Conservation (phyloP, 2,797 vertebrate species). For the Paratrypauchen microcephalus region DNA sequence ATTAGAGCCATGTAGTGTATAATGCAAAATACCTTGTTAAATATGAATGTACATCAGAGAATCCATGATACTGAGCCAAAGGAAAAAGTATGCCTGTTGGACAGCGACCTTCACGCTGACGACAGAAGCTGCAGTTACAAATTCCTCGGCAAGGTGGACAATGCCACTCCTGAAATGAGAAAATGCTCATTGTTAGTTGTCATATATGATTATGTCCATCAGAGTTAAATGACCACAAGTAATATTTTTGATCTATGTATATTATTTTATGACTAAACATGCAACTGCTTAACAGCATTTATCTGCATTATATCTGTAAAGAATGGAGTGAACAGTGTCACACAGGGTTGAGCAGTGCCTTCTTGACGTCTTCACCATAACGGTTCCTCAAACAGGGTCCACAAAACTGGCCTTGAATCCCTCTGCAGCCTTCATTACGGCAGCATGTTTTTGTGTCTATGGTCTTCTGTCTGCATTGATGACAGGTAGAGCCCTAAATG, state of each 20-base stretch:
- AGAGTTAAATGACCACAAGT: not conserved
- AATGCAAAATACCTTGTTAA: slow-evolving; percentile 59
- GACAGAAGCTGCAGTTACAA: slow-evolving; percentile 83
- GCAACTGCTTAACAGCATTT: too few species aligned
- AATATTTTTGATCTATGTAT: not conserved
- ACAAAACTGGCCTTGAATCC: slow-evolving; percentile 81
- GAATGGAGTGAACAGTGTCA: slow-evolving; percentile 18
- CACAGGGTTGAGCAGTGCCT: slow-evolving; percentile 77
- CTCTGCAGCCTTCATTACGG: slow-evolving; percentile 71
- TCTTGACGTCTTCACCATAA: slow-evolving; percentile 79
- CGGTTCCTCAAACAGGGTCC: slow-evolving; percentile 81
- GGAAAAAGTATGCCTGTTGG: slow-evolving; percentile 81
- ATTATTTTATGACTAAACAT: too few species aligned
- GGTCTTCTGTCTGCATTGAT: slow-evolving; percentile 83
- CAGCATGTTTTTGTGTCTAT: slow-evolving; percentile 80
- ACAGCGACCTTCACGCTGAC: slow-evolving; percentile 75
- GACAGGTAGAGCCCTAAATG: slow-evolving; percentile 78
- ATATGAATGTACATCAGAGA: slow-evolving; percentile 81
- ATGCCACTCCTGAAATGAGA: slow-evolving; percentile 66
- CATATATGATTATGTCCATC: not conserved
- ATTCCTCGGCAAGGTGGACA: slow-evolving; percentile 81
- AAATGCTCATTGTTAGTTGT: not conserved
- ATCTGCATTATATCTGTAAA: not conserved
- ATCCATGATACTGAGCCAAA: slow-evolving; percentile 77
- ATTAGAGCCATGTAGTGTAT: too few species aligned